Evolutionary conservation across 2,888 invertebrate genomes (phyloP).

Genomic region (Deroplatys truncata): DNA sequence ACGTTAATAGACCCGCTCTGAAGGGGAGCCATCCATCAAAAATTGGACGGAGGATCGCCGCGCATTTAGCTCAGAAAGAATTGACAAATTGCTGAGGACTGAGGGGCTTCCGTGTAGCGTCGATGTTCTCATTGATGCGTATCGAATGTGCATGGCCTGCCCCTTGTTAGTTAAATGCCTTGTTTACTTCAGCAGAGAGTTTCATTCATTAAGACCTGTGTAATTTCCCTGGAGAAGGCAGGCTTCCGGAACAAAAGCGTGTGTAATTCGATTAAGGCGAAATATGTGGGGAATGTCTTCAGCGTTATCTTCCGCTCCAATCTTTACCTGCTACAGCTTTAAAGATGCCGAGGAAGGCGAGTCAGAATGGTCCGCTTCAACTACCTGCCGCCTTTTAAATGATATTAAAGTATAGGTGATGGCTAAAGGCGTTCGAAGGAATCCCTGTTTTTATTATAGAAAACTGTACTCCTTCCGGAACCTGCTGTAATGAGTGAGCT

Average conservation of each 20-base stretch:
- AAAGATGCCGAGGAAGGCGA: neutral
- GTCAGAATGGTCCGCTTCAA: neutral
- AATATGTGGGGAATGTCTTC: neutral
- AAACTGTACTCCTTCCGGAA: too few relatives aligned
- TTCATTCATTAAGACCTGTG: neutral
- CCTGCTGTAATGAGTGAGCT: too few relatives aligned
- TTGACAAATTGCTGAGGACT: slow-evolving; percentile 11
- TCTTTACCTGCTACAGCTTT: neutral
- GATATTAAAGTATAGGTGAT: neutral
- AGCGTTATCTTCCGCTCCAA: neutral
- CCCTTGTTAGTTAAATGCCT: neutral
- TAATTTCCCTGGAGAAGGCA: neutral
- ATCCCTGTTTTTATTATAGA: too few relatives aligned
- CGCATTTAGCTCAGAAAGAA: neutral
- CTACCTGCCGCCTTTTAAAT: neutral
- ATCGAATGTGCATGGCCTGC: neutral
- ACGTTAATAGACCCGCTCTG: neutral
- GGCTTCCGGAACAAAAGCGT: neutral
- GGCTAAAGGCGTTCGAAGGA: too few relatives aligned
- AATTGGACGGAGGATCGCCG: neutral
- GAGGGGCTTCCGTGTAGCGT: neutral
- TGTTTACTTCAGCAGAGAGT: neutral
- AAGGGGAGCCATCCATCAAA: neutral
- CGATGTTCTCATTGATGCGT: neutral
- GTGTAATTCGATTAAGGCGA: neutral